phyloP scores from a whole-genome alignment of 1,140 invertebrate genomes.

The Eriocheir sinensis region DNA sequence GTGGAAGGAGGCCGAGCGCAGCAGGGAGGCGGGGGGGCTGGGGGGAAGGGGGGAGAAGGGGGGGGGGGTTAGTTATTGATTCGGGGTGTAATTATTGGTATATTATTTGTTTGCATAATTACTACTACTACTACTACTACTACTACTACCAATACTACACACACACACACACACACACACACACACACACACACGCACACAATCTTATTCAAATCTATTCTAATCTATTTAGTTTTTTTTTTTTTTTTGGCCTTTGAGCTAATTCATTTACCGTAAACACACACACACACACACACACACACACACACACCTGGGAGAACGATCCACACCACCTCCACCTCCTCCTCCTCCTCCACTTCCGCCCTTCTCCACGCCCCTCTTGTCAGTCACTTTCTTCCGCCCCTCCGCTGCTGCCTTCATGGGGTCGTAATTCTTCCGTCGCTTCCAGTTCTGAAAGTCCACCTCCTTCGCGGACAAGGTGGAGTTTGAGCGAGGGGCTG shows the following conservation, averaged over 20 bases:
- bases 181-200: too few species aligned
- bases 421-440: slow-evolving; percentile 94
- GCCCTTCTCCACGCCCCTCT: slow-evolving; percentile 53
- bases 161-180: too few species aligned
- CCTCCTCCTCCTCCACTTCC: slow-evolving; percentile 37
- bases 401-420: slow-evolving; percentile 91
- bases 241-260: background rate
- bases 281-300: background rate
- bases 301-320: slow-evolving; percentile 74
- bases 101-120: too few species aligned
- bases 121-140: too few species aligned
- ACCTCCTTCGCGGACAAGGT: slow-evolving; percentile 87
- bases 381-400: slow-evolving; percentile 83
- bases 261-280: background rate
- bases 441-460: slow-evolving; percentile 95
- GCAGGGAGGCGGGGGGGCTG: slow-evolving; percentile 82
- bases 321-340: slow-evolving; percentile 19
- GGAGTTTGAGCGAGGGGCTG: slow-evolving; percentile 84
- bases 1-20: slow-evolving; percentile 84
- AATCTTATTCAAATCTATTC: too few species aligned
- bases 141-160: too few species aligned
- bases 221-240: too few species aligned
- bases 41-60: slow-evolving; percentile 61
- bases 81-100: too few species aligned
- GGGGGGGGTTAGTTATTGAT: background rate